Conservation (phyloP, 2,113 vertebrate species). For the Coregonus clupeaformis region DNA sequence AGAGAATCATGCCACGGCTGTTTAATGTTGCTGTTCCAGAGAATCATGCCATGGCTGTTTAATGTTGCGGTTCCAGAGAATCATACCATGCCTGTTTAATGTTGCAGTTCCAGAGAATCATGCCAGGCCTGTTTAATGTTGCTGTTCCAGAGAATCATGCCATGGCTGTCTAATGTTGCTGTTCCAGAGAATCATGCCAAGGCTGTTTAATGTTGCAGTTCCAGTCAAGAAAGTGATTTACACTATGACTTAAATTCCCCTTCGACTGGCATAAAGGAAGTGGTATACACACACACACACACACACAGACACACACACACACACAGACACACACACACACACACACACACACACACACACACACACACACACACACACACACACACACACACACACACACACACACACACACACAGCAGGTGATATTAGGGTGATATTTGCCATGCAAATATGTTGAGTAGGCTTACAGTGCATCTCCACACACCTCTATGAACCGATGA, state of each 20-base stretch:
- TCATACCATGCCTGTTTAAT: constrained; percentile 87
- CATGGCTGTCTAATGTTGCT: constrained; percentile 87
- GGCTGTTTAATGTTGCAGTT: constrained; percentile 87
- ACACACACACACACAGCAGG: constrained; percentile 6
- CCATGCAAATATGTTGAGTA: neutral
- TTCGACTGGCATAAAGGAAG: constrained; percentile 85
- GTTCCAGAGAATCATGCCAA: constrained; percentile 83
- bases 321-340: constrained; percentile 50
- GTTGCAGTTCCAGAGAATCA: constrained; percentile 84
- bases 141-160: constrained; percentile 84
- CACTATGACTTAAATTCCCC: constrained; percentile 86
- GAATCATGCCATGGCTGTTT: constrained; percentile 85
- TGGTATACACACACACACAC: constrained; percentile 64
- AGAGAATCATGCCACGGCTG: constrained; percentile 83
- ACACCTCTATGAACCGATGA: neutral
- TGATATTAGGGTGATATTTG: constrained; percentile 1
- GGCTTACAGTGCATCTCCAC: no score
- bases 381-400: constrained; percentile 43
- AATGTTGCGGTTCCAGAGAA: constrained; percentile 86
- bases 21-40: constrained; percentile 89
- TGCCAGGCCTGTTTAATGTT: constrained; percentile 84
- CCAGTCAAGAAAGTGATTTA: constrained; percentile 92
- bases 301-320: constrained; percentile 54
- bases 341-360: constrained; percentile 60
- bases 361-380: constrained; percentile 50